Conservation (phyloP, 2,113 vertebrate species). For the Tretioscincus oriximinensis region DNA sequence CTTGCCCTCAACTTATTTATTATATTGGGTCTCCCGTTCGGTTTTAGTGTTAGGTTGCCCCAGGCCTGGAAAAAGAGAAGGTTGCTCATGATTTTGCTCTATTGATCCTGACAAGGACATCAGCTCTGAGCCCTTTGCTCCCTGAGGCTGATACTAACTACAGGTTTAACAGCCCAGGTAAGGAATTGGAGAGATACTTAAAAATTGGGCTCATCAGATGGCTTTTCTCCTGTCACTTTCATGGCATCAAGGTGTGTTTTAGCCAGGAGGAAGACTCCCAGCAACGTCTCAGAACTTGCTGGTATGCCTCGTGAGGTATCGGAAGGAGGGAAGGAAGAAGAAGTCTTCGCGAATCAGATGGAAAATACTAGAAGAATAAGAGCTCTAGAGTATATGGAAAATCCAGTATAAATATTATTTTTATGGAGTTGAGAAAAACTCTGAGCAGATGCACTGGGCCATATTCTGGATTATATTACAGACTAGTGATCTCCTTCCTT, state of each 20-base stretch:
- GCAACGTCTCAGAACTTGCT: background rate
- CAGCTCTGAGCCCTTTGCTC: slow-evolving; percentile 44
- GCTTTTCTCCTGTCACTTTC: background rate
- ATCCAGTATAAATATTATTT: background rate
- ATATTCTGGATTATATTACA: too few species aligned
- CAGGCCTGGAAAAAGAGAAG: slow-evolving; percentile 44
- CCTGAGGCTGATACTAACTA: slow-evolving; percentile 46
- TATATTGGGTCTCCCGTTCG: slow-evolving; percentile 5
- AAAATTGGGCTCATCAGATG: slow-evolving; percentile 32
- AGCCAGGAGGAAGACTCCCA: slow-evolving; percentile 27
- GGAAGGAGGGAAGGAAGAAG: background rate
- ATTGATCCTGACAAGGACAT: slow-evolving; percentile 61
- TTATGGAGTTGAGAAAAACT: background rate
- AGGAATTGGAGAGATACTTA: slow-evolving; percentile 44
- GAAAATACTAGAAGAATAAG: background rate
- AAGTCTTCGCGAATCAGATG: background rate
- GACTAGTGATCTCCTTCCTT: too few species aligned
- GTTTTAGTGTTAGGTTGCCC: slow-evolving; percentile 58
- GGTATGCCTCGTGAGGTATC: background rate
- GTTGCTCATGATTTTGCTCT: slow-evolving; percentile 51
- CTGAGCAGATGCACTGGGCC: too few species aligned
- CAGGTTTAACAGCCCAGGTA: slow-evolving; percentile 51
- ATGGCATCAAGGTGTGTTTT: background rate
- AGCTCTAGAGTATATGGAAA: background rate
- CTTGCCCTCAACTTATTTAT: slow-evolving; percentile 43